These are phyloP conservation scores for Lateolabrax maculatus DNA, from an alignment of 2,797 vertebrate genomes.

Conservation along the genomic window DNA sequence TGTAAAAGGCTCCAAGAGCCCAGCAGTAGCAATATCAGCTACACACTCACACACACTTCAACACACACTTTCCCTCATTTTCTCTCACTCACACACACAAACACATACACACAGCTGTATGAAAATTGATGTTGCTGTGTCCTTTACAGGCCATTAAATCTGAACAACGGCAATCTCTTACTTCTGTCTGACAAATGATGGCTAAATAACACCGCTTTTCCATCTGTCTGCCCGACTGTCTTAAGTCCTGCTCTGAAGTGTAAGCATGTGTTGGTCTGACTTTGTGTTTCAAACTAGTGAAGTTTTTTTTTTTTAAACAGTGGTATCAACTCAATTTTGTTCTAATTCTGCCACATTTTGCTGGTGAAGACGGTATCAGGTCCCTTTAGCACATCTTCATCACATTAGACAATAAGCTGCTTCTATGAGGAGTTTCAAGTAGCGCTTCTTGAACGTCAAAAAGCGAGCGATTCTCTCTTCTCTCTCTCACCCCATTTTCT, in stretches of 20 bases:
- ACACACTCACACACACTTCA: slow-evolving; percentile 38
- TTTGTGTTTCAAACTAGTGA: slow-evolving; percentile 37
- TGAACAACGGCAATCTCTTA: slow-evolving; percentile 65
- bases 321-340: slow-evolving; percentile 33
- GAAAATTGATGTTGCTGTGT: slow-evolving; percentile 74
- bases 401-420: slow-evolving; percentile 56
- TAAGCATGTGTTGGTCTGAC: slow-evolving; percentile 9
- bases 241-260: slow-evolving; percentile 20
- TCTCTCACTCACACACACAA: slow-evolving; percentile 18
- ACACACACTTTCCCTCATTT: not conserved
- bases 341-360: slow-evolving; percentile 42
- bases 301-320: slow-evolving; percentile 9
- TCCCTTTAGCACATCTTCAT: slow-evolving; percentile 45
- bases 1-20: slow-evolving; percentile 70
- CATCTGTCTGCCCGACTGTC: slow-evolving; percentile 47
- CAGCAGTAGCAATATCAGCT: slow-evolving; percentile 59
- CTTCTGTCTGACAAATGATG: slow-evolving; percentile 73
- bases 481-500: slow-evolving; percentile 34
- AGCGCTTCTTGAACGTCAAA: slow-evolving; percentile 59
- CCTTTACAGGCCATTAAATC: slow-evolving; percentile 81
- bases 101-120: slow-evolving; percentile 53
- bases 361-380: slow-evolving; percentile 11
- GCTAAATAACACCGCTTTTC: slow-evolving; percentile 67
- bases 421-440: slow-evolving; percentile 56
- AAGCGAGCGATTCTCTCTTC: slow-evolving; percentile 33